These are phyloP conservation scores for Metalampra italica DNA, from an alignment of 2,888 invertebrate genomes.

Conservation along the genomic window DNA sequence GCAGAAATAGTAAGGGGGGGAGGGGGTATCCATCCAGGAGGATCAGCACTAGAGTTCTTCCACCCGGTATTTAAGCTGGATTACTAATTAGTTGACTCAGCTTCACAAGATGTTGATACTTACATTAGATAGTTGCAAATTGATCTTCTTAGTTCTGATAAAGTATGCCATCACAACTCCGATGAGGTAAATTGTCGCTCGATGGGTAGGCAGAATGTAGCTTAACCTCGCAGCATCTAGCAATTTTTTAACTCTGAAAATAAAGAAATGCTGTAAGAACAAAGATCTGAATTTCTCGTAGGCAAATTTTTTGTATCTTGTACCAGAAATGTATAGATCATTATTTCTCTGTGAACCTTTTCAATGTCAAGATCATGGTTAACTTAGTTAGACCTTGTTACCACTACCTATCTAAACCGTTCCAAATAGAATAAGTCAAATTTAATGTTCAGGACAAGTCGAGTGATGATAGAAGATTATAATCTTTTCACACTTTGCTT, in stretches of 20 bases:
- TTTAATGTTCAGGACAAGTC: neutral
- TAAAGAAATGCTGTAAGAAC: neutral
- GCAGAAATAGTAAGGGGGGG: too few relatives aligned
- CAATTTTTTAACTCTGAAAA: conserved; percentile 68
- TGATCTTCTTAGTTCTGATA: conserved; percentile 59
- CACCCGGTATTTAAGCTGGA: too few relatives aligned
- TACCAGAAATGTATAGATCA: neutral
- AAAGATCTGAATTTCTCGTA: too few relatives aligned
- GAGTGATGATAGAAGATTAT: too few relatives aligned
- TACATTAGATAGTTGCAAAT: conserved; percentile 57
- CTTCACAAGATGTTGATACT: too few relatives aligned
- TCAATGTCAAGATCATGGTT: neutral
- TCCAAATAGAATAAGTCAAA: neutral
- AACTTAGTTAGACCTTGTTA: neutral
- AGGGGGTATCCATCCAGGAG: too few relatives aligned
- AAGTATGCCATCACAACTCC: conserved; percentile 76
- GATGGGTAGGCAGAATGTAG: conserved; percentile 76
- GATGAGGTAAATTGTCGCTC: conserved; percentile 76
- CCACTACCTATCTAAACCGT: neutral
- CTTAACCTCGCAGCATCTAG: conserved; percentile 70
- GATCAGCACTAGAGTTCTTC: too few relatives aligned
- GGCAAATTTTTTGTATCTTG: too few relatives aligned
- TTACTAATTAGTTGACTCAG: too few relatives aligned
- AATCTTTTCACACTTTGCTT: too few relatives aligned
- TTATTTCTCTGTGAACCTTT: neutral